These are phyloP conservation scores for Drosophila bifasciata DNA, from an alignment of 1,140 invertebrate species.

Conservation along the genomic window DNA sequence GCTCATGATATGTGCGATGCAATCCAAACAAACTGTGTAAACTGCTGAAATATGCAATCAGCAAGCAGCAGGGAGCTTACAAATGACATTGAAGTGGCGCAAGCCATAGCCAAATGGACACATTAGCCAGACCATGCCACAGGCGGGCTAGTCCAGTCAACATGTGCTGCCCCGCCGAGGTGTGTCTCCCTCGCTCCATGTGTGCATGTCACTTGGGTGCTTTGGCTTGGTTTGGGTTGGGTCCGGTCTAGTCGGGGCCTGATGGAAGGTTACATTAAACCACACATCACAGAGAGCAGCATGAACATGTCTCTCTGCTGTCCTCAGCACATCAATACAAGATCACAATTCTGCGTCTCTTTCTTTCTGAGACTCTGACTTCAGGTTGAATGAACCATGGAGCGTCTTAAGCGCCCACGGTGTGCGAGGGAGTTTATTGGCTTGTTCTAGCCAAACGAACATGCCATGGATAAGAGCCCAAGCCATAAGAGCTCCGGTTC, in stretches of 20 bases:
- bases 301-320: too few species aligned
- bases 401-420: conserved; percentile 40
- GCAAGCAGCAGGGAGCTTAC: conserved; percentile 38
- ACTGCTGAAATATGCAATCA: conserved; percentile 61
- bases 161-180: conserved; percentile 16
- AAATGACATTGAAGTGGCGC: conserved; percentile 73
- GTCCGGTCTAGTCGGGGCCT: conserved; percentile 8
- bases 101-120: conserved; percentile 52
- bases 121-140: conserved; percentile 46
- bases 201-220: conserved; percentile 33
- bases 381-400: conserved; percentile 44
- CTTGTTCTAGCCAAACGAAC: conserved; percentile 29
- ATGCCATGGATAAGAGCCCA: conserved; percentile 27
- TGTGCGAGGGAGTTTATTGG: conserved; percentile 42
- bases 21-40: conserved; percentile 39
- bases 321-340: conserved; percentile 11
- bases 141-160: conserved; percentile 23
- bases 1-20: conserved; percentile 45
- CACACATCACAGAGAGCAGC: conserved; percentile 16
- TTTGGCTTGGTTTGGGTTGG: neutral
- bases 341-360: conserved; percentile 25
- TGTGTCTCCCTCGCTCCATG: conserved; percentile 16
- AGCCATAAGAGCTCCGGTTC: neutral
- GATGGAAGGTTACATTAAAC: conserved; percentile 29
- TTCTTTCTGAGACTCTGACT: conserved; percentile 17